These are phyloP conservation scores for Intellagama lesueurii DNA, from an alignment of 2,797 vertebrate genomes.

Conservation along the genomic window DNA sequence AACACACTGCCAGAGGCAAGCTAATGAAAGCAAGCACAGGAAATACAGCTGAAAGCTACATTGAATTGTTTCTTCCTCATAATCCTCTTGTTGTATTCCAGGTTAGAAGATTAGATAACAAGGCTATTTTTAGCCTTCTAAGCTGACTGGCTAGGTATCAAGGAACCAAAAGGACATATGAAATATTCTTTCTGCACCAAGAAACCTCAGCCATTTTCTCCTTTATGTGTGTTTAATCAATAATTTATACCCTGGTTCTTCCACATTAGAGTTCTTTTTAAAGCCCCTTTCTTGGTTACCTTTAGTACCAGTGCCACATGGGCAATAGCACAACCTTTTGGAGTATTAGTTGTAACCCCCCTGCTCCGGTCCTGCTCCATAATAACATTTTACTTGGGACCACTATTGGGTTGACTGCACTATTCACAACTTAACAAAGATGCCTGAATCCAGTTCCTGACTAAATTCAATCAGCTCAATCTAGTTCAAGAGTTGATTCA, in stretches of 20 bases:
- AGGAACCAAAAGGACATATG: slow-evolving; percentile 40
- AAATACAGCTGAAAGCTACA: slow-evolving; percentile 66
- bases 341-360: not conserved
- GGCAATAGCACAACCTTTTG: not conserved
- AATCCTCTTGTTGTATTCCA: slow-evolving; percentile 58
- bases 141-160: slow-evolving; percentile 54
- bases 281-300: not conserved
- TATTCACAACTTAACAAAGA: not conserved
- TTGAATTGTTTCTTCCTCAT: slow-evolving; percentile 59
- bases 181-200: slow-evolving; percentile 60
- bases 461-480: not conserved
- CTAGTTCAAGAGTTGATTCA: not conserved
- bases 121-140: slow-evolving; percentile 63
- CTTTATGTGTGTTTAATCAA: slow-evolving; percentile 23
- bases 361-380: too few relatives aligned
- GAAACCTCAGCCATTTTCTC: slow-evolving; percentile 28
- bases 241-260: slow-evolving; percentile 45
- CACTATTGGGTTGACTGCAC: not conserved
- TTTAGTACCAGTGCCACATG: slow-evolving; percentile 14
- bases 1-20: slow-evolving; percentile 43
- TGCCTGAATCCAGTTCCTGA: not conserved
- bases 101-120: slow-evolving; percentile 64
- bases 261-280: slow-evolving; percentile 45
- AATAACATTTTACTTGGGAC: not conserved
- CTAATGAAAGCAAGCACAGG: slow-evolving; percentile 50